phyloP scores from a whole-genome alignment of 2,797 vertebrate species.

The Poecilia gillii region DNA sequence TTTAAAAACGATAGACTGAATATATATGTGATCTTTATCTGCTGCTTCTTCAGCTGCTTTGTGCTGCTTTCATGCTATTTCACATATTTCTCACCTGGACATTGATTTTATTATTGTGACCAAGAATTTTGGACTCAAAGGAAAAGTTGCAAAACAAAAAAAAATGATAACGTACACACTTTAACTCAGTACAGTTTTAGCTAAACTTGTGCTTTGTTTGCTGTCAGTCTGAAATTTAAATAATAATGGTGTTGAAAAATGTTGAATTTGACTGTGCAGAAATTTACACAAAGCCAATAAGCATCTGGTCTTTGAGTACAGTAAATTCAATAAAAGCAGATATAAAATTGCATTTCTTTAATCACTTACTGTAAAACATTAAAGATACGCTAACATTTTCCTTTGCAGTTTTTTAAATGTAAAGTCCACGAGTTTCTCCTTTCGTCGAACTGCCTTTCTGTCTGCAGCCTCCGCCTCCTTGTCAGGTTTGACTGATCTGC shows the following conservation, averaged over 20 bases:
- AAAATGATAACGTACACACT: background rate
- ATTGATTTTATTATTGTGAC: background rate
- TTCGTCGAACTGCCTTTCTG: constrained; percentile 26
- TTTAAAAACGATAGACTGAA: background rate
- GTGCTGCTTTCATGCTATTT: background rate
- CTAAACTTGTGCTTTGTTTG: background rate
- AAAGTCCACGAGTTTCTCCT: constrained; percentile 9
- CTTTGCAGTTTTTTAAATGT: background rate
- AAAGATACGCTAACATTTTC: constrained; percentile 30
- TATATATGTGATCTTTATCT: background rate
- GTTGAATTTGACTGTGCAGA: background rate
- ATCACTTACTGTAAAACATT: constrained; percentile 23
- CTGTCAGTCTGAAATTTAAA: background rate
- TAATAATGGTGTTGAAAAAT: background rate
- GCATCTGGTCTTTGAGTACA: constrained; percentile 10
- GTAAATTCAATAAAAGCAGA: constrained; percentile 29
- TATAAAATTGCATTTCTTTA: too few relatives aligned
- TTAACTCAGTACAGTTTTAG: background rate
- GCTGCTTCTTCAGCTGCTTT: background rate
- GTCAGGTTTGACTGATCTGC: constrained; percentile 53
- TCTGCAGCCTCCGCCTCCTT: constrained; percentile 24
- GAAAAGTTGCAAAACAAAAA: background rate
- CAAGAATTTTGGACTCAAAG: background rate
- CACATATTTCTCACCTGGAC: background rate
- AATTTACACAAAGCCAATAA: background rate